Conservation (phyloP, 2,888 invertebrate species). For the Myopa testacea region DNA sequence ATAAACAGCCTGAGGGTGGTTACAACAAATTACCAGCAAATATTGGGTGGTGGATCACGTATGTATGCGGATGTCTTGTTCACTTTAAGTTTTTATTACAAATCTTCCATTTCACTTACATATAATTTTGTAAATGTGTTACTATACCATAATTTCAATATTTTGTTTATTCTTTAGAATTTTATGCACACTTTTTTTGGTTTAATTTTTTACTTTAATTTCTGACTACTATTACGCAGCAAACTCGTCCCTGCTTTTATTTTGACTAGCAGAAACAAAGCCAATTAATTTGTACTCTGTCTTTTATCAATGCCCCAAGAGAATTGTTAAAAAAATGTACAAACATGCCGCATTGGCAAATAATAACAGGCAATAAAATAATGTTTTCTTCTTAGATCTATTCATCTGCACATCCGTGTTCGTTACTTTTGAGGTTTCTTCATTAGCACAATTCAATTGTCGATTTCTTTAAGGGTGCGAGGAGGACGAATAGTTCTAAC, state of each 20-base stretch:
- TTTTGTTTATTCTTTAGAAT: constrained; percentile 4
- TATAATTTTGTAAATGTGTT: constrained; percentile 2
- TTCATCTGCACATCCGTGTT: neutral
- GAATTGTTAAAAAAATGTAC: too few relatives aligned
- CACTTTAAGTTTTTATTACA: too few relatives aligned
- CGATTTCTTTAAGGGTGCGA: too few relatives aligned
- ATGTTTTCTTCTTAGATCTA: neutral
- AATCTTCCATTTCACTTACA: neutral
- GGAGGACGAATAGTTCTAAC: too few relatives aligned
- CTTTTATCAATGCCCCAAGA: too few relatives aligned
- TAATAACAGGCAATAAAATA: too few relatives aligned
- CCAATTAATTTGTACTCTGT: neutral
- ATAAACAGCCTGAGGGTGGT: too few relatives aligned
- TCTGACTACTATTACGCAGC: constrained; percentile 26
- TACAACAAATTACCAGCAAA: too few relatives aligned
- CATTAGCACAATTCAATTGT: too few relatives aligned
- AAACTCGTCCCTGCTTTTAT: neutral
- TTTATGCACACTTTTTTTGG: neutral
- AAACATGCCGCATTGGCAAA: too few relatives aligned
- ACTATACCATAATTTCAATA: neutral
- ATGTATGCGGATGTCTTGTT: too few relatives aligned
- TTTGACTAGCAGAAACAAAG: neutral
- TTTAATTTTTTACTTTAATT: neutral
- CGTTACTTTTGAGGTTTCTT: neutral
- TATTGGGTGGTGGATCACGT: too few relatives aligned